Conservation (phyloP, 2,888 invertebrate genomes). For the Bombylius discolor region DNA sequence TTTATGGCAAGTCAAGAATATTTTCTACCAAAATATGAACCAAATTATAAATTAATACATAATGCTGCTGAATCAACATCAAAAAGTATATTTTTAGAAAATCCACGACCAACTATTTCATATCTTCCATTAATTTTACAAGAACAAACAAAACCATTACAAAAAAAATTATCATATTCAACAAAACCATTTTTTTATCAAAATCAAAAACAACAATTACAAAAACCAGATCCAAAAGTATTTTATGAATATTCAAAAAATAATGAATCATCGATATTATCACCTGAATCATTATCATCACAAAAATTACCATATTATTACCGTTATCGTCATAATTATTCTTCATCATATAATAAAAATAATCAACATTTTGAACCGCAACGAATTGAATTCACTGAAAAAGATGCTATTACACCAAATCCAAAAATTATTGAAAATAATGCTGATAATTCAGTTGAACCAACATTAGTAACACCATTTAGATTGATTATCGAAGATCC, state of each 20-base stretch:
- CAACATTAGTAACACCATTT: background rate
- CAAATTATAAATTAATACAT: conserved; percentile 20
- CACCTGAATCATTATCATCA: too few relatives aligned
- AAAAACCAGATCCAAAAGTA: background rate
- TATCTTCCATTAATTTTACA: background rate
- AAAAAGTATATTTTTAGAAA: background rate
- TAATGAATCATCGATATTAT: too few relatives aligned
- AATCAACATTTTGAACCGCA: background rate
- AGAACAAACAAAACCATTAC: background rate
- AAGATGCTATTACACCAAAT: background rate
- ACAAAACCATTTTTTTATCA: background rate
- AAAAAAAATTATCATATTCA: background rate
- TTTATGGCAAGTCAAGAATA: conserved; percentile 33
- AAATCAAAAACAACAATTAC: background rate
- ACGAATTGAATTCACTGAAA: background rate
- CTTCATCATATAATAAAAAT: too few relatives aligned
- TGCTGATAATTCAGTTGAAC: background rate
- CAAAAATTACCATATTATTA: too few relatives aligned
- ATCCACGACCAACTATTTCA: background rate
- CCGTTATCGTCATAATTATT: background rate
- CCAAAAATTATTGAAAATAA: background rate
- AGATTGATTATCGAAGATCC: background rate
- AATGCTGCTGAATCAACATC: background rate
- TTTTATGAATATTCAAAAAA: too few relatives aligned
- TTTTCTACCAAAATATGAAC: conserved; percentile 29